Evolutionary conservation across 2,888 invertebrate species (phyloP), one percentile per base, ranked within the genome.

Genomic region (Cerastis rubricosa): DNA sequence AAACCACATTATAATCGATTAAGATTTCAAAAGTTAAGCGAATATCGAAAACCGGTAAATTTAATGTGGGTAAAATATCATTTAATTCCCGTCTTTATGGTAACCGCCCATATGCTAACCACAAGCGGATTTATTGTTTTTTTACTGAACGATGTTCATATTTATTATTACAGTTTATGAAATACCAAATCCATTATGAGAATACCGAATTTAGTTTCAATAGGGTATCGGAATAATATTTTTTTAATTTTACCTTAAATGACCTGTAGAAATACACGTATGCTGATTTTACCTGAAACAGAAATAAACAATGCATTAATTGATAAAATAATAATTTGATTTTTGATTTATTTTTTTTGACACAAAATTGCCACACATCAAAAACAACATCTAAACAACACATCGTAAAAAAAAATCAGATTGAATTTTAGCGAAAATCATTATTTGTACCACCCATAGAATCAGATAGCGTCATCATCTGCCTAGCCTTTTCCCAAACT

Each of bases 81-180:
- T 54, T 63, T 47, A 19, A 45, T 80, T 79, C 54, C 43, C 75
- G 67, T 74, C 83, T 47, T 78, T 83, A 75, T n/a, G n/a, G n/a
- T n/a, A n/a, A n/a, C n/a, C n/a, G 19, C 47, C 14, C 29, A n/a
- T 43, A 45, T 35, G 65, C 22, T 74, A 71, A 75, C 80, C 69
- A 70, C 71, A 49, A 22, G 12, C 40, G 71, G 77, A 87, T 87
- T 87, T 80, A 85, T 79, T 66, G 66, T 78, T 85, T 87, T 75
- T 83, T 83, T 87, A 80, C 75, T 40, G 40, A 76, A 61, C 61
- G 40, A 49, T 76, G 57, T 5, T 25, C 29, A 25, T 66, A 74
- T 63, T 63, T 25, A 29, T 17, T 63, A 80, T 59, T 76, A 71
- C 67, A 76, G n/a, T 59, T 59, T 49, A 64, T 25, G 12, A 74